Conservation (phyloP, 2,888 invertebrate genomes). For the Amphipyra tragopoginis region DNA sequence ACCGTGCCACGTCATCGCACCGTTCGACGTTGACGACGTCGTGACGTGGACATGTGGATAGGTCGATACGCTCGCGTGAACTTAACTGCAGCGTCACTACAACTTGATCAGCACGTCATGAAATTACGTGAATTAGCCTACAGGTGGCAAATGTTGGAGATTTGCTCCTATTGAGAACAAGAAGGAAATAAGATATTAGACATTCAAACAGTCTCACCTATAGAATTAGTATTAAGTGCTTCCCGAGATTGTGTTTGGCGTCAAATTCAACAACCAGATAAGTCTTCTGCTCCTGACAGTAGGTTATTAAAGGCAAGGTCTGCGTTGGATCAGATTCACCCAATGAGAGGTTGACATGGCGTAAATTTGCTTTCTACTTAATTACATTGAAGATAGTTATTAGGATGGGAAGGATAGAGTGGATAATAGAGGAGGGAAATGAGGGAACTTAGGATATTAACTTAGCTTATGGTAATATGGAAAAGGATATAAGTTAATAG, state of each 20-base stretch:
- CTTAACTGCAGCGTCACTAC: no score
- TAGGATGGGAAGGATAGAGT: no score
- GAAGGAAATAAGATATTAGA: background rate
- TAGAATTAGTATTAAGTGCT: background rate
- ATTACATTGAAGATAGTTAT: no score
- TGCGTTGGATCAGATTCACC: background rate
- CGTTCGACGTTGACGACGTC: no score
- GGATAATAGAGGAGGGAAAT: background rate
- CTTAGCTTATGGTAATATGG: background rate
- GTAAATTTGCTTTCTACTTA: background rate
- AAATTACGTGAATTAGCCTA: no score
- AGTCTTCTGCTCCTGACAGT: background rate
- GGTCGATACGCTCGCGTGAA: no score
- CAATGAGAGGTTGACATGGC: background rate
- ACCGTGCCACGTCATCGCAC: no score
- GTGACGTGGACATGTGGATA: no score
- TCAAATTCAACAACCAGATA: background rate
- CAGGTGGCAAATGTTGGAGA: no score
- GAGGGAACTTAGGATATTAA: background rate
- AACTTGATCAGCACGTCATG: no score
- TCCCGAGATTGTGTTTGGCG: background rate
- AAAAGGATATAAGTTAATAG: background rate
- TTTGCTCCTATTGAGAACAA: no score
- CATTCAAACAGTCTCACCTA: slow-evolving; percentile 2
- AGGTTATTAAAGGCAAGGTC: background rate